These are phyloP conservation scores for Halichondria panicea DNA, from an alignment of 37 sponge, comb jelly and placozoan genomes.

Conservation along the genomic window DNA sequence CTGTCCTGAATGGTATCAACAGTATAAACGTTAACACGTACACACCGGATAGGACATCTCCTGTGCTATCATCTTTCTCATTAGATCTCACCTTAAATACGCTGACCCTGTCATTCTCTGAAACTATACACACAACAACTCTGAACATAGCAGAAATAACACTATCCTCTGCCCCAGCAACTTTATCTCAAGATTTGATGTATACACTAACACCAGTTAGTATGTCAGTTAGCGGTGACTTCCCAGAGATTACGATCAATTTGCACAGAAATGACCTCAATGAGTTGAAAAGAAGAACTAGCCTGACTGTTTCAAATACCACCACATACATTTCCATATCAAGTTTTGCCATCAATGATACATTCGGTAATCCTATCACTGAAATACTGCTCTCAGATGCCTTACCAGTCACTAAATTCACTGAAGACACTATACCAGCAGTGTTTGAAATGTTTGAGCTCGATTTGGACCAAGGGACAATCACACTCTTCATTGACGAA, in stretches of 20 bases:
- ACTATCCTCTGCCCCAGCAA: constrained; percentile 37
- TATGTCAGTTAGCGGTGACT: constrained; percentile 5
- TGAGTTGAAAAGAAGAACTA: constrained; percentile 59
- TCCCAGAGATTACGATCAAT: constrained; percentile 25
- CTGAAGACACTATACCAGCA: constrained; percentile 47
- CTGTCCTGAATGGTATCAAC: constrained; percentile 40
- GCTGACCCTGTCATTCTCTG: constrained; percentile 76
- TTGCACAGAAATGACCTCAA: constrained; percentile 66
- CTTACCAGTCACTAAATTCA: constrained; percentile 9
- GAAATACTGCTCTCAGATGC: constrained; percentile 12
- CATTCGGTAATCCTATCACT: constrained; percentile 67
- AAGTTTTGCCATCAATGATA: constrained; percentile 40
- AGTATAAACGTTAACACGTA: constrained; percentile 36
- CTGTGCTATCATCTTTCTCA: constrained; percentile 47
- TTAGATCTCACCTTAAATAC: constrained; percentile 66
- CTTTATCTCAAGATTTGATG: constrained; percentile 5
- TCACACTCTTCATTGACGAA: constrained; percentile 74
- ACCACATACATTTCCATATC: constrained; percentile 65
- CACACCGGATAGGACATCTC: constrained; percentile 66
- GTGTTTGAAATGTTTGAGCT: constrained; percentile 55
- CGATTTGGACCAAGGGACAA: constrained; percentile 71
- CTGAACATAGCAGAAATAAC: constrained; percentile 55
- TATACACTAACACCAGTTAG: constrained; percentile 41
- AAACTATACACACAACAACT: constrained; percentile 59
- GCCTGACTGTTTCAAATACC: constrained; percentile 43